Base-by-base conservation (phyloP, 2,113 vertebrate species). In the Lasiurus borealis region DNA sequence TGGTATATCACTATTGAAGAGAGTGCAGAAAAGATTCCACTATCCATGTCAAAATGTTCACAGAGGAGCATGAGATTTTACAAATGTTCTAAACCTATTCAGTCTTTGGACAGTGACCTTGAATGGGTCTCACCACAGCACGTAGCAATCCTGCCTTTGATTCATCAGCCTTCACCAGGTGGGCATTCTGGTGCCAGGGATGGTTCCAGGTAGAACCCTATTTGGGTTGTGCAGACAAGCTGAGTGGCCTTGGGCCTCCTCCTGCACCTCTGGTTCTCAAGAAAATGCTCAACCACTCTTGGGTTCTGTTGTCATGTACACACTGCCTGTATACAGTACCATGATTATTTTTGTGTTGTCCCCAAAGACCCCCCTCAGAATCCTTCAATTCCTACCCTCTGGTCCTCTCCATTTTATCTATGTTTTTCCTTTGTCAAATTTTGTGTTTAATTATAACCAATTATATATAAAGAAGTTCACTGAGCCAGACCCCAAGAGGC, bases 371-470 rank as follows among this genome's bases (percentile, higher is more conserved):
- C 8, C 5, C 5, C 40, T 10, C 16, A 29, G 66, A 50, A 62
- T 59, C 71, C 71, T 87, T 16, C 19, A n/a, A 16, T 76, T 83
- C 59, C 68, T 71, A 54, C 71, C 50, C 19, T 86, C 19, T 0
- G 6, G 64, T 25, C 14, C 4, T 84, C 85, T 83, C 29, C 46
- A 46, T 82, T 85, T 92, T 76, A 80, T 76, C 36, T 92, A 7
- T 27, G 68, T 62, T 81, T 86, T 85, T 68, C 11, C 40, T 77
- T 13, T 69, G 40, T 83, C 19, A 50, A 84, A 34, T 10, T 76
- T 89, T 89, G 46, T 75, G 52, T 82, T 59, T 78, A 54, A 46
- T 75, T 87, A 69, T 76, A 93, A 88, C 36, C 40, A 68, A 68
- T 66, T 57, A 31, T 23, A 52, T 76, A 82, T 52, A 95, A 13